Conservation (phyloP, 2,797 vertebrate species). For the Tolypeutes matacus region DNA sequence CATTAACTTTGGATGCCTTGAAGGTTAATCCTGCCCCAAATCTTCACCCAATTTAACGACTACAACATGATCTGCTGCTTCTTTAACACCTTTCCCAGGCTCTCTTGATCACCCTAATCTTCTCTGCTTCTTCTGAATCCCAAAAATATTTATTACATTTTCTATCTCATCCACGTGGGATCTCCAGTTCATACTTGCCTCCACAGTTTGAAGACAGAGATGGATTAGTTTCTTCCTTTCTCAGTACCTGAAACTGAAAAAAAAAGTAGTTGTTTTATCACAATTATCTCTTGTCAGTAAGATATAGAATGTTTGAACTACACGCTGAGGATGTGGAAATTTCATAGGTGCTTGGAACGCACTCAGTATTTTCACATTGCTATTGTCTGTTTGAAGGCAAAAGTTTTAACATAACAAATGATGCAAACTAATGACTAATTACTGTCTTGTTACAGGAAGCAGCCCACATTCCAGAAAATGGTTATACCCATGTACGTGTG, state of each 20-base stretch:
- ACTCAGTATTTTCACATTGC: background rate
- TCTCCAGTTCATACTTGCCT: conserved; percentile 4
- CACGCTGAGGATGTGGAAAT: background rate
- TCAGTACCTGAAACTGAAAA: background rate
- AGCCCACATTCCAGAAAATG: background rate
- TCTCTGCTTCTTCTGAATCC: background rate
- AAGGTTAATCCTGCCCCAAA: background rate
- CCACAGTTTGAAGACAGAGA: background rate
- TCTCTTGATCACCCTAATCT: background rate
- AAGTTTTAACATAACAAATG: background rate
- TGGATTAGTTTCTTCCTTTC: background rate
- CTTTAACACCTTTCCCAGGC: background rate
- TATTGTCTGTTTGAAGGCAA: background rate
- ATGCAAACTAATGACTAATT: background rate
- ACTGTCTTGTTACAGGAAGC: background rate
- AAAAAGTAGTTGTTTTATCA: background rate
- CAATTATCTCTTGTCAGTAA: background rate
- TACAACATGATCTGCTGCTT: background rate
- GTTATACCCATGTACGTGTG: background rate
- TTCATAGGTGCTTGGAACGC: background rate
- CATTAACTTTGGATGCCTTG: background rate
- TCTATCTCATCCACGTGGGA: background rate
- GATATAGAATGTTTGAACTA: background rate
- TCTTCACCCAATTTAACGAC: background rate
- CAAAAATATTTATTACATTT: background rate